phyloP scores from a whole-genome alignment of 1,140 invertebrate genomes.

The Diabrotica virgifera region DNA sequence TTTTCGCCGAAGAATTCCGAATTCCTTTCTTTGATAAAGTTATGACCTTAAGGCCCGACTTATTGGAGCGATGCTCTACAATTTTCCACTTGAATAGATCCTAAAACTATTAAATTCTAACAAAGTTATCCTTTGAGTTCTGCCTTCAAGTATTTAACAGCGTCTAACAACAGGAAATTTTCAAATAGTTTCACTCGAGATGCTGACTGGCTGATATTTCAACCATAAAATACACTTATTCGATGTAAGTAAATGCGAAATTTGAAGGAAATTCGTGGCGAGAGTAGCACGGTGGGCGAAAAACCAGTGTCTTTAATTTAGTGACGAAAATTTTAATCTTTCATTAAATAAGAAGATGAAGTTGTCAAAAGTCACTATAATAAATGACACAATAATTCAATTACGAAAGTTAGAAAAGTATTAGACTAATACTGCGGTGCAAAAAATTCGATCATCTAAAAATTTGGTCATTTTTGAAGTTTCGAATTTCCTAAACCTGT shows the following conservation, averaged over 20 bases:
- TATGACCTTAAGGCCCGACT: conserved; percentile 10
- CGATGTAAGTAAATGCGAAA: not conserved
- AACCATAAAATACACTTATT: too few relatives aligned
- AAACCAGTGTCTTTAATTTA: too few relatives aligned
- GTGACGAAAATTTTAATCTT: too few relatives aligned
- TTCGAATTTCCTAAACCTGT: too few relatives aligned
- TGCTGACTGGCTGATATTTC: not conserved
- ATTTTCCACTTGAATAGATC: conserved; percentile 14
- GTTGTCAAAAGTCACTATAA: too few relatives aligned
- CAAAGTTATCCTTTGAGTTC: conserved; percentile 17
- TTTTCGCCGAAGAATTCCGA: too few relatives aligned
- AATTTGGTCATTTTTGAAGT: too few relatives aligned
- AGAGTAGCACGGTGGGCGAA: not conserved
- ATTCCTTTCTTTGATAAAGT: conserved; percentile 13
- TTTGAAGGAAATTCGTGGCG: not conserved
- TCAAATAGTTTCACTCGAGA: conserved; percentile 7
- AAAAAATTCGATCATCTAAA: too few relatives aligned
- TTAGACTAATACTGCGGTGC: too few relatives aligned
- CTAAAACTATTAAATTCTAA: conserved; percentile 20
- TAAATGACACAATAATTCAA: too few relatives aligned
- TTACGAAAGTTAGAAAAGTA: too few relatives aligned
- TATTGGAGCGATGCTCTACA: conserved; percentile 8
- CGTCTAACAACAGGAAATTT: conserved; percentile 9
- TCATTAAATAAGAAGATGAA: too few relatives aligned
- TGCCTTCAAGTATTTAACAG: not conserved